Evolutionary conservation across 2,888 invertebrate genomes (phyloP), one percentile per base, ranked within the genome.

Genomic region (Drosophila neoperkinsi): DNA sequence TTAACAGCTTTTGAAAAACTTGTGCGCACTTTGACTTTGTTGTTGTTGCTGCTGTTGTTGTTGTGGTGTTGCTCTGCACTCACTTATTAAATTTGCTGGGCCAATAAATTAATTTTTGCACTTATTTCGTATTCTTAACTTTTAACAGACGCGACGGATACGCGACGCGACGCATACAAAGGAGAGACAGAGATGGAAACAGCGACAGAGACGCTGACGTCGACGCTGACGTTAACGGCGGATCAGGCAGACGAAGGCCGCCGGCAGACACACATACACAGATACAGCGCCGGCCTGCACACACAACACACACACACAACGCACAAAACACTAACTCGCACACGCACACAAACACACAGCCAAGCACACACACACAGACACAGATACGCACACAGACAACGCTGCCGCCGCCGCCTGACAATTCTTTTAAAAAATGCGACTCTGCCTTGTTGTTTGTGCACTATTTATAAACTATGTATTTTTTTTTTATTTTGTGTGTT

Each of bases 391-490:
- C 67, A 34, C 61, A 81, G 64, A 25, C 55, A 73, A 66, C 76
- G 69, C 41, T 74, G 74, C 66, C 76, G 69, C 36, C 74, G 73
- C 66, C 74, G 88, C 84, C 79, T 79, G 79, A 90, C 85, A 85
- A 85, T 89, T 88, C 81, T 88, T 80, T 31, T 51, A 46, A 46
- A 41, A 57, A 72, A 64, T 81, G 81, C 75, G 76, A 81, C 74
- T 67, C 61, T 49, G 51, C 68, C 59, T 56, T 38, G 56, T 56
- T 56, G 56, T 56, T 82, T 84, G 86, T 88, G 90, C 85, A 90
- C 90, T 90, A 90, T 85, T 85, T 85, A 76, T 90, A 84, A 90
- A 90, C 83, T 71, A 72, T 85, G 71, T 64, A 71, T 63, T 46
- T 58, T 55, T 55, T 58, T 70, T 53, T 51, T 60, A 33, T 43